Evolutionary conservation across 2,113 vertebrate genomes (phyloP), one percentile per base, ranked within the genome.

Genomic region (Coregonus clupeaformis): DNA sequence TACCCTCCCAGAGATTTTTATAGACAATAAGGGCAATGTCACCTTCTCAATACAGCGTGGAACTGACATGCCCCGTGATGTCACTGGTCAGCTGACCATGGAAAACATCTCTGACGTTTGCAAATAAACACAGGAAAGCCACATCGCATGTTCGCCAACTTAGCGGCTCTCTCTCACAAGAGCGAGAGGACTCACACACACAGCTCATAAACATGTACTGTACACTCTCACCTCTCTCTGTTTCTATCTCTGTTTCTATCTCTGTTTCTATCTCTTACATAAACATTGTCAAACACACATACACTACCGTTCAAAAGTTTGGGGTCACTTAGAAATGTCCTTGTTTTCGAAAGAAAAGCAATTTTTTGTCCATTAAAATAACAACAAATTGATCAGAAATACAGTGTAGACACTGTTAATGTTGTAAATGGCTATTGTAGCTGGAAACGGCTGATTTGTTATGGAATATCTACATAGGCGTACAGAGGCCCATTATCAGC

Each of bases 51-150:
- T 77, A 64, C 78, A 73, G 74, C 16, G 32, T 67, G 57, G 68
- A 55, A 80, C 77, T 82, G 77, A 82, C 84, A 80, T 36, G 79
- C 85, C 79, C 83, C 29, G 47, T 52, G 68, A 80, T 77, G 59
- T 84, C 77, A 7, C 18, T 29, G 11, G 57, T 72, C 75, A 75
- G 79, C 79, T 83, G 74, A 85, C 67, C 16, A 62, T 60, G 72
- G 72, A 81, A 77, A 81, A 80, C 78, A 78, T 79, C 30, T 77
- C 67, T 80, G 79, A 86, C 68, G 59, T 81, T 59, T 52, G 72
- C 76, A 82, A 85, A 82, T 76, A 78, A 78, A 73, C 67, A 69
- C 49, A 49, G 12, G 42, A 18, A 7, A 68, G 20, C 66, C 30
- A 36, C 27, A 32, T 32, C 6, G 30, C 29, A 67, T 32, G 29